Conservation (phyloP, 2,797 vertebrate species). For the Pseudochirops corinnae region DNA sequence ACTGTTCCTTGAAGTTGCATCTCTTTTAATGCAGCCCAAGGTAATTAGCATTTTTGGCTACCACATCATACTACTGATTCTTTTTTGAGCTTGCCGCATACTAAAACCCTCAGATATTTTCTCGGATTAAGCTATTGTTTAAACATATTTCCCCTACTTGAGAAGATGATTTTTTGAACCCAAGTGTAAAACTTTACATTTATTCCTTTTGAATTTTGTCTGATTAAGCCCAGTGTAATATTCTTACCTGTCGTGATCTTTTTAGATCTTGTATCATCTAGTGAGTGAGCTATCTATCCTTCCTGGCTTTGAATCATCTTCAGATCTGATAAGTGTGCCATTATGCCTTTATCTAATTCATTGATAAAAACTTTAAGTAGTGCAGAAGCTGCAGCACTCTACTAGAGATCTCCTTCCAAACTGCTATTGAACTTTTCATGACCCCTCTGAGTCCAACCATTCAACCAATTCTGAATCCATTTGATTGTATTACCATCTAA, state of each 20-base stretch:
- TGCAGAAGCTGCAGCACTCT: not conserved
- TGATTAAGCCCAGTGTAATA: not conserved
- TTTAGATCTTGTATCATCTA: not conserved
- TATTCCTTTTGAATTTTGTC: not conserved
- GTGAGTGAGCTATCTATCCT: not conserved
- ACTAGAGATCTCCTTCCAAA: not conserved
- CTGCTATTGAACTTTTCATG: not conserved
- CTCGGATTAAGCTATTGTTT: not conserved
- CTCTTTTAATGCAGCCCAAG: not conserved
- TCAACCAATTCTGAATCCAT: not conserved
- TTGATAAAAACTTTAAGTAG: not conserved
- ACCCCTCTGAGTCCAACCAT: not conserved
- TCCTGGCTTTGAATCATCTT: not conserved
- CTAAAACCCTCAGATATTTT: not conserved
- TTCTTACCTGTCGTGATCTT: not conserved
- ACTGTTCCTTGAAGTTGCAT: not conserved
- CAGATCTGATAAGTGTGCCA: not conserved
- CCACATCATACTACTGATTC: not conserved
- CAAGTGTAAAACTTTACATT: not conserved
- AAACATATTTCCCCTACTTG: not conserved
- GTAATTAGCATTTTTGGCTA: not conserved
- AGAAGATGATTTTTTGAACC: not conserved
- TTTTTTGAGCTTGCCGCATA: not conserved
- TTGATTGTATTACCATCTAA: not conserved
- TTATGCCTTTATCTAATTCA: not conserved